Evolutionary conservation across 2,888 invertebrate species (phyloP).

Genomic region (Acanthosoma haemorrhoidale): DNA sequence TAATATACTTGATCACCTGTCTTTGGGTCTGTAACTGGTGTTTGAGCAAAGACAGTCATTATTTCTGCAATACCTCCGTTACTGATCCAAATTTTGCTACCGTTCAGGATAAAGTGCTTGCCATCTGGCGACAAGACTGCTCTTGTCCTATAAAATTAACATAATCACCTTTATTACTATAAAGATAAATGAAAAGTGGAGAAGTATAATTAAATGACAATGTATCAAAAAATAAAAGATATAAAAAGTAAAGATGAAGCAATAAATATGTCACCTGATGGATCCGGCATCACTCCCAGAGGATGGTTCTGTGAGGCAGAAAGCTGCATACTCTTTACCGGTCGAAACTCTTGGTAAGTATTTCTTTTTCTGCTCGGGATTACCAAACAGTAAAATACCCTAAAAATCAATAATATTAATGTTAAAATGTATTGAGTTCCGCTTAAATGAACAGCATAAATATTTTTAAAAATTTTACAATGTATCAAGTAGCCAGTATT

Average conservation of each 20-base stretch:
- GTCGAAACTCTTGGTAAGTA: slow-evolving; percentile 85
- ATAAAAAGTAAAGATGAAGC: not conserved
- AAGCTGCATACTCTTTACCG: slow-evolving; percentile 80
- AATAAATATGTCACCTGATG: slow-evolving; percentile 53
- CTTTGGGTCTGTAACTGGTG: slow-evolving; percentile 63
- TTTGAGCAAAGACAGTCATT: slow-evolving; percentile 97
- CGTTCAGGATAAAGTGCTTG: slow-evolving; percentile 87
- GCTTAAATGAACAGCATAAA: too few species aligned
- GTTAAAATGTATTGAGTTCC: too few species aligned
- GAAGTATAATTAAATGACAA: too few species aligned
- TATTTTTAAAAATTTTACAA: too few species aligned
- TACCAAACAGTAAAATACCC: slow-evolving; percentile 88
- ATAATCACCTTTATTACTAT: not conserved
- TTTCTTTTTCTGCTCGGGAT: slow-evolving; percentile 79
- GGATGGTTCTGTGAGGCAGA: slow-evolving; percentile 88
- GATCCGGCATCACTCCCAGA: slow-evolving; percentile 93
- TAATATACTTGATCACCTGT: slow-evolving; percentile 49
- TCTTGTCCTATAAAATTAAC: slow-evolving; percentile 53
- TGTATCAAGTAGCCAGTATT: too few species aligned
- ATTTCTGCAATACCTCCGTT: slow-evolving; percentile 94
- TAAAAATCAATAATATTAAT: slow-evolving; percentile 44
- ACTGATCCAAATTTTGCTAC: slow-evolving; percentile 98
- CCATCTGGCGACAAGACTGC: slow-evolving; percentile 84
- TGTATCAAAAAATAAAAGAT: too few species aligned
- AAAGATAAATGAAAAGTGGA: not conserved